phyloP scores from a whole-genome alignment of 2,888 invertebrate species.

The Magallana nippona region DNA sequence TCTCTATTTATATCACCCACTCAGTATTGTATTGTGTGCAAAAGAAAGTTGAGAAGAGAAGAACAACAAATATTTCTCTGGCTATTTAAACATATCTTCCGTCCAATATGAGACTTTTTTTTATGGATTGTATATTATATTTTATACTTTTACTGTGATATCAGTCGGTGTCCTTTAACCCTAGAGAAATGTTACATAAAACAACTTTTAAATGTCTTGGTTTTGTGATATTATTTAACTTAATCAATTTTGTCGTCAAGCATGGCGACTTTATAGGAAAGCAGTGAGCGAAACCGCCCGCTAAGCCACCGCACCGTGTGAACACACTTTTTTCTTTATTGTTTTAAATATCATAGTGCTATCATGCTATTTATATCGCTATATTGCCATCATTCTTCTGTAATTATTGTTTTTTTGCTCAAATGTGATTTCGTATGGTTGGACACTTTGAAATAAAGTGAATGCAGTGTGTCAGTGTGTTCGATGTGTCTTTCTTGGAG shows the following conservation, averaged over 20 bases:
- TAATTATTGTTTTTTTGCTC: constrained; percentile 47
- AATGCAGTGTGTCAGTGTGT: constrained; percentile 52
- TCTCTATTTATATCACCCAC: constrained; percentile 32
- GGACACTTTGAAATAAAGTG: constrained; percentile 54
- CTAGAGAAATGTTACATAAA: not conserved
- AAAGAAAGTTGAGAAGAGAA: not conserved
- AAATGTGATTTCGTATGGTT: constrained; percentile 51
- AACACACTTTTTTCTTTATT: constrained; percentile 26
- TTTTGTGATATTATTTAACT: constrained; percentile 7
- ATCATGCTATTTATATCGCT: constrained; percentile 45
- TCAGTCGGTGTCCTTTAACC: constrained; percentile 25
- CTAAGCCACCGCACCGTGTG: constrained; percentile 8
- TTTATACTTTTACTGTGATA: constrained; percentile 14
- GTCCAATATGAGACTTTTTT: not conserved
- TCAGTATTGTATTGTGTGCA: constrained; percentile 46
- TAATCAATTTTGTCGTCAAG: not conserved
- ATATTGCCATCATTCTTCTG: constrained; percentile 39
- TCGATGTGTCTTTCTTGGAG: constrained; percentile 9
- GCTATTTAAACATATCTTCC: constrained; percentile 24
- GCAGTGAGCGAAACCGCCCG: not conserved
- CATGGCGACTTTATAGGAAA: not conserved
- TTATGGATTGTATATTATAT: constrained; percentile 28
- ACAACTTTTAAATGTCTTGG: not conserved
- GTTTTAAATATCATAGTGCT: constrained; percentile 34
- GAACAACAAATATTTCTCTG: not conserved